Evolutionary conservation across 2,888 invertebrate species (phyloP).

Genomic region (Acleris literana): DNA sequence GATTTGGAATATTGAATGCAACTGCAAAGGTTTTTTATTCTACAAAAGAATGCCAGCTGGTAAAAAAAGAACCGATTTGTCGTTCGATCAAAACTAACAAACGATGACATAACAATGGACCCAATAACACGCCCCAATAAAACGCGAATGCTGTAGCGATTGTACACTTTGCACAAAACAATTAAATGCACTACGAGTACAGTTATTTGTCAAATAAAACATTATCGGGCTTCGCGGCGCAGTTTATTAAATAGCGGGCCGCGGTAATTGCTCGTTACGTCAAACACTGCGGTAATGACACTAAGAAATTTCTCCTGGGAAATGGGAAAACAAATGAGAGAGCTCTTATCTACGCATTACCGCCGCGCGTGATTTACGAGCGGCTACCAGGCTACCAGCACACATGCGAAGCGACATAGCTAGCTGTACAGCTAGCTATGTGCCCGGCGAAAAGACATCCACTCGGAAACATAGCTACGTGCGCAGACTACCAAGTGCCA

Average conservation of each 20-base stretch:
- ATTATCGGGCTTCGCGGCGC: conserved; percentile 21
- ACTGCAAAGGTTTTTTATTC: conserved; percentile 3
- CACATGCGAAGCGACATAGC: conserved; percentile 52
- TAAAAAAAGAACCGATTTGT: not conserved
- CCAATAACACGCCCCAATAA: conserved; percentile 12
- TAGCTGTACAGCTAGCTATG: conserved; percentile 1
- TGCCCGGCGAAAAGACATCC: conserved; percentile 62
- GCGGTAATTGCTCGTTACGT: conserved; percentile 70
- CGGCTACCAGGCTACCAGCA: conserved; percentile 56
- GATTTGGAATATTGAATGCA: not conserved
- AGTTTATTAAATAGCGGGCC: conserved; percentile 35
- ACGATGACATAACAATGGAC: conserved; percentile 11
- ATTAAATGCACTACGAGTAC: conserved; percentile 20
- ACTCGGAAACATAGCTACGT: conserved; percentile 67
- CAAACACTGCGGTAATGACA: conserved; percentile 70
- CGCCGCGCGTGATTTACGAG: conserved; percentile 75
- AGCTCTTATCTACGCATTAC: conserved; percentile 81
- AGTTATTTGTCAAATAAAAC: conserved; percentile 30
- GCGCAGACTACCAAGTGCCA: conserved; percentile 74
- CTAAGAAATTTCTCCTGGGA: conserved; percentile 78
- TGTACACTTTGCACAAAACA: conserved; percentile 9
- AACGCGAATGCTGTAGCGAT: conserved; percentile 4
- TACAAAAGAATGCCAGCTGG: conserved; percentile 2
- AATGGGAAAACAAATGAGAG: conserved; percentile 81
- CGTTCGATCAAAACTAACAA: conserved; percentile 12